Evolutionary conservation across 2,797 vertebrate species (phyloP).

Genomic region (Zenarchopterus dispar): DNA sequence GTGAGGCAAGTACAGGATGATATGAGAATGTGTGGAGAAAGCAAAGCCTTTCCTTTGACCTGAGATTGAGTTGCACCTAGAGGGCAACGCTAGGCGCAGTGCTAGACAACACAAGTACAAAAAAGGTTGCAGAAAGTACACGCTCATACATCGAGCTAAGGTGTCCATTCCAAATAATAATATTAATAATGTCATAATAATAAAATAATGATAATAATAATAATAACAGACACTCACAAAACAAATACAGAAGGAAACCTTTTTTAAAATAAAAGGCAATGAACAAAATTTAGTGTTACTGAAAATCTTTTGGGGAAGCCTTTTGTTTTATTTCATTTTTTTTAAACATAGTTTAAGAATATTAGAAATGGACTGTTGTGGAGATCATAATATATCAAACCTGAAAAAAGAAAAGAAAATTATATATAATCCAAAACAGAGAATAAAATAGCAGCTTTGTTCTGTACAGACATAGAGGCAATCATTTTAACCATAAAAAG

Average conservation of each 20-base stretch:
- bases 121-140: constrained; percentile 75
- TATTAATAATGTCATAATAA: constrained; percentile 57
- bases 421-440: constrained; percentile 81
- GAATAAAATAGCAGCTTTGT: constrained; percentile 99
- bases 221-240: constrained; percentile 74
- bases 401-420: constrained; percentile 84
- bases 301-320: constrained; percentile 79
- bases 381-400: constrained; percentile 90
- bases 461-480: constrained; percentile 98
- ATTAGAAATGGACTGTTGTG: constrained; percentile 86
- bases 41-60: constrained; percentile 83
- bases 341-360: constrained; percentile 86
- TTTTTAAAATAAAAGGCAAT: constrained; percentile 87
- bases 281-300: constrained; percentile 88
- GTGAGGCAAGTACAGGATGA: constrained; percentile 53
- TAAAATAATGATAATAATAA: constrained; percentile 71
- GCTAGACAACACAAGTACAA: constrained; percentile 77
- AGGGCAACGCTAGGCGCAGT: constrained; percentile 72
- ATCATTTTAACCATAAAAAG: constrained; percentile 97
- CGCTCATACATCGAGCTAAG: constrained; percentile 76
- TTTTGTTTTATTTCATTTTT: constrained; percentile 46
- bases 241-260: constrained; percentile 72
- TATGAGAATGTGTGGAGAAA: constrained; percentile 74
- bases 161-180: constrained; percentile 79
- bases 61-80: constrained; percentile 82